Conservation (phyloP, 1,140 invertebrate species). For the Aphidius ervi region DNA sequence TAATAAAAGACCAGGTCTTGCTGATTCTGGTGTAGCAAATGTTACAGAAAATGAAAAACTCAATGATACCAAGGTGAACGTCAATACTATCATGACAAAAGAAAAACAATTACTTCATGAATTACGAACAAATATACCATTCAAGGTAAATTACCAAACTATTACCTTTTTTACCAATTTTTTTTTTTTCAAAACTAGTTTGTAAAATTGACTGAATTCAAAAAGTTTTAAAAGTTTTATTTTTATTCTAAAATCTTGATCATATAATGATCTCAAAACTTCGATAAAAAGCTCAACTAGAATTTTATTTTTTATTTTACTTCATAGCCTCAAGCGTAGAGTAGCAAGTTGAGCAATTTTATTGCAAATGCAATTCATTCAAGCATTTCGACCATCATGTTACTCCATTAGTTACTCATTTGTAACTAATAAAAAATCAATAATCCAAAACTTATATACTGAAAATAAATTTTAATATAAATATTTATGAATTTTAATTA, state of each 20-base stretch:
- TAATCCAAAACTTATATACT: too few relatives aligned
- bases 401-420: not conserved
- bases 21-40: slow-evolving; percentile 1
- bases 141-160: slow-evolving; percentile 25
- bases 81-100: slow-evolving; percentile 29
- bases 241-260: slow-evolving; percentile 1
- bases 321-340: too few relatives aligned
- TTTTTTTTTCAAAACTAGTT: too few relatives aligned
- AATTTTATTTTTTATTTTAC: too few relatives aligned
- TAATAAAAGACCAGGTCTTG: slow-evolving; percentile 18
- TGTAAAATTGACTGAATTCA: too few relatives aligned
- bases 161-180: slow-evolving; percentile 1
- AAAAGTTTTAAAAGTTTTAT: not conserved
- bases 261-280: too few relatives aligned
- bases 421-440: not conserved
- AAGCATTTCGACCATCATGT: too few relatives aligned
- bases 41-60: slow-evolving; percentile 29
- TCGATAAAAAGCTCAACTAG: too few relatives aligned
- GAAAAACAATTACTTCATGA: slow-evolving; percentile 28
- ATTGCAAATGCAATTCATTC: too few relatives aligned
- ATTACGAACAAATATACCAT: slow-evolving; percentile 25
- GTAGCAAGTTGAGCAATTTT: too few relatives aligned
- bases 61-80: slow-evolving; percentile 23
- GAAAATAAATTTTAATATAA: too few relatives aligned
- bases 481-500: too few relatives aligned